Percentiles rank a stretch among this genome's conserved stretches.
Evolutionary conservation across 2,113 vertebrate genomes (phyloP).

Genomic region (Miniopterus natalensis): DNA sequence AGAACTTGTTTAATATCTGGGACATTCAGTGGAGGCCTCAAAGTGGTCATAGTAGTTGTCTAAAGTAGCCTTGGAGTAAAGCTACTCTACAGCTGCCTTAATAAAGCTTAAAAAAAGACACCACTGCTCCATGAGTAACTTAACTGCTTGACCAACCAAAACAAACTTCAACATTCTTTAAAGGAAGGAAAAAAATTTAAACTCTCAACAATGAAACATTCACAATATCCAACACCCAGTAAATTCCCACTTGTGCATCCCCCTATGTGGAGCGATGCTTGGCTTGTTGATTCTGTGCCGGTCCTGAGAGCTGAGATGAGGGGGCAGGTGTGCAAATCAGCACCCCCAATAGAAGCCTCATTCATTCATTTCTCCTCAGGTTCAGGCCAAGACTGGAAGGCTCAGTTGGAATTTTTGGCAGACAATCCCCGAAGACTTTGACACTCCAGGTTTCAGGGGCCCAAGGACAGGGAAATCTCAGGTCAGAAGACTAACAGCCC

Average conservation of each 20-base stretch:
- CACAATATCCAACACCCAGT: not conserved
- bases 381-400: not conserved
- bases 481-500: not conserved
- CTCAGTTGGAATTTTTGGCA: not conserved
- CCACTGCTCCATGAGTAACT: not conserved
- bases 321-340: not conserved
- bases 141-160: not conserved
- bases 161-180: not conserved
- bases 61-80: not conserved
- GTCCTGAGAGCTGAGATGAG: not conserved
- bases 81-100: not conserved
- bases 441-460: not conserved
- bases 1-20: not conserved
- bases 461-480: not conserved
- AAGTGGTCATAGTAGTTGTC: not conserved
- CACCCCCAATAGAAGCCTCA: constrained; percentile 14
- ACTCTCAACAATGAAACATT: not conserved
- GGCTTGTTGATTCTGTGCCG: not conserved
- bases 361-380: not conserved
- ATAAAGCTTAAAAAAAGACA: not conserved
- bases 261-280: not conserved
- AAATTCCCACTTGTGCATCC: not conserved
- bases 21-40: not conserved
- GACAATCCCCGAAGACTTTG: not conserved
- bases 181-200: constrained; percentile 29